Evolutionary conservation across 2,888 invertebrate species (phyloP), one percentile per base, ranked within the genome.

Genomic region (Clanis bilineata): DNA sequence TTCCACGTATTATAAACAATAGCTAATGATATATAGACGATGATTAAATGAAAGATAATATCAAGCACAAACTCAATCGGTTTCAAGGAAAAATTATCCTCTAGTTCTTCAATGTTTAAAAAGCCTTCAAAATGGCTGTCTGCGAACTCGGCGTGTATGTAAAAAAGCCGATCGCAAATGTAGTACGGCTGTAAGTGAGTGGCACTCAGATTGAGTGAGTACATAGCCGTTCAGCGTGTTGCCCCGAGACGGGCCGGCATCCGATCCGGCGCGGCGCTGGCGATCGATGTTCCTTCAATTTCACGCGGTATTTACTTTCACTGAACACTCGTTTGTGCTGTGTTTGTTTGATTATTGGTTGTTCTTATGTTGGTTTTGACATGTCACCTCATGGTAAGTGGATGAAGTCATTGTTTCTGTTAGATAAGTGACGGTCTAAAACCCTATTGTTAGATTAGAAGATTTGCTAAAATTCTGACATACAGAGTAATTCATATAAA

Each of bases 251-350:
- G 56, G 63, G 63, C 64, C 63, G 66, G 69, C 70, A 71, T 70
- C 71, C 72, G 77, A 75, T 76, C 71, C 67, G 67, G 61, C 61
- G 44, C 68, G 66, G 56, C 61, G 44, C 68, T 66, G 56, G 36
- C 66, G 80, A 83, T 82, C 79, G 77, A 77, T 77, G 61, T 61
- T 63, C 62, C 62, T 70, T 64, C 65, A 69, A 66, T 70, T 69
- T 70, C 68, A 69, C 70, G 70, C 68, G 38, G 69, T 69, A 69
- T 68, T 70, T 68, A 68, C 68, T 67, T 67, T 62, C 70, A 63
- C 64, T 60, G 70, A 61, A 64, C 56, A 47, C 44, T 54, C 23
- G 57, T 22, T 61, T 58, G 63, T 64, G 70, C 64, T 57, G 57
- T 60, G 64, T 66, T 70, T 63, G 61, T 23, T 18, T 28, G 28